phyloP scores from a whole-genome alignment of 2,113 vertebrate species.

The Circaetus cinerascens region DNA sequence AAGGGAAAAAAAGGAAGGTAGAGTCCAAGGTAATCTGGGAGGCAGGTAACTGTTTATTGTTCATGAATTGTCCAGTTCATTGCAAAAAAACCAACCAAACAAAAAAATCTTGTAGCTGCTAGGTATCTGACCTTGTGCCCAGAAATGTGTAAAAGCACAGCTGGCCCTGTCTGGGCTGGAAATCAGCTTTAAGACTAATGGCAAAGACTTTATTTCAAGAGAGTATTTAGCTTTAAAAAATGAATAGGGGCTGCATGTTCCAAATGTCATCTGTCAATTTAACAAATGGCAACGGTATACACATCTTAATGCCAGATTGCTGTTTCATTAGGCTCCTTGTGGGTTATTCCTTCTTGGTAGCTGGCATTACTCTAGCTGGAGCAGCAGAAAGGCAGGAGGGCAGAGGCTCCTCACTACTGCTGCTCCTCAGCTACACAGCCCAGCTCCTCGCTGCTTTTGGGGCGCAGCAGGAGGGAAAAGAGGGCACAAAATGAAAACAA shows the following conservation, averaged over 20 bases:
- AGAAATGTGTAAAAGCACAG: slow-evolving; percentile 52
- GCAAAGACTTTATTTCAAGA: slow-evolving; percentile 21
- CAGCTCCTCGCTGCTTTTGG: background rate
- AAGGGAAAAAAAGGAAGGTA: background rate
- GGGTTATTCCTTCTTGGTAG: background rate
- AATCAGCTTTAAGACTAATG: slow-evolving; percentile 28
- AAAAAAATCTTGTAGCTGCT: background rate
- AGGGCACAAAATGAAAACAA: background rate
- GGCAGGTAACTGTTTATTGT: background rate
- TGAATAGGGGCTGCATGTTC: slow-evolving; percentile 9
- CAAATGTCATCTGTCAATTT: slow-evolving; percentile 57
- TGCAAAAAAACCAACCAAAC: background rate
- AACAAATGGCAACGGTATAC: slow-evolving; percentile 36
- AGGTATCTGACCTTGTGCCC: slow-evolving; percentile 30
- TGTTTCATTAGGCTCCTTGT: slow-evolving; percentile 35
- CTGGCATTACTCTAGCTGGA: background rate
- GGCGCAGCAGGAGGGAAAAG: background rate
- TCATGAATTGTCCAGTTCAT: background rate
- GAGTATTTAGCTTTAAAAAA: slow-evolving; percentile 52
- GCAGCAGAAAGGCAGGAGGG: background rate
- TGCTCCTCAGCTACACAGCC: background rate
- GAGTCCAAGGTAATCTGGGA: background rate
- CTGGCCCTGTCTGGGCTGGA: slow-evolving; percentile 33
- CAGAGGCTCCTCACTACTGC: background rate
- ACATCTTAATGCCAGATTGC: slow-evolving; percentile 33